Percentiles rank a stretch among this genome's conserved stretches.
Conservation (phyloP, 1,140 invertebrate species). For the Philotrypesis tridentata region DNA sequence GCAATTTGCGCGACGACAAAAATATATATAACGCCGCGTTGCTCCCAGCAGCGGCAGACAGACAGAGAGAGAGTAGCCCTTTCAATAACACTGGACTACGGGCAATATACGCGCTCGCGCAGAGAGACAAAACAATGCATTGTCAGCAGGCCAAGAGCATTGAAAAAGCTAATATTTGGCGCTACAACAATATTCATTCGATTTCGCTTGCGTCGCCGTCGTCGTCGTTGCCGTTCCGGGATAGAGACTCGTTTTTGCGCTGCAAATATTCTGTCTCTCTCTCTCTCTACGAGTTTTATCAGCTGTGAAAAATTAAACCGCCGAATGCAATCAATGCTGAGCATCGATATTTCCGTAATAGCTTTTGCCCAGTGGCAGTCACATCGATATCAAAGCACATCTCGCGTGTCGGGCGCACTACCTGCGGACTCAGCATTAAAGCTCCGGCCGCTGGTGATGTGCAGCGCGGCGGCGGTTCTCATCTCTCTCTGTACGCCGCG, state of each 20-base stretch:
- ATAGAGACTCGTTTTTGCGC: background rate
- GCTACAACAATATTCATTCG: slow-evolving; percentile 17
- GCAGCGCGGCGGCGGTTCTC: background rate
- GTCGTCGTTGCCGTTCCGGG: background rate
- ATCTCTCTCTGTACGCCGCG: too few species aligned
- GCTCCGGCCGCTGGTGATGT: background rate
- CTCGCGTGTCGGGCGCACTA: background rate
- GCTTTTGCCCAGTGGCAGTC: slow-evolving; percentile 12
- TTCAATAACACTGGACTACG: background rate
- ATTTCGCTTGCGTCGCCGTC: too few species aligned
- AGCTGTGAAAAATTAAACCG: slow-evolving; percentile 34
- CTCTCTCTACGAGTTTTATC: too few species aligned
- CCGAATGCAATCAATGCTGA: slow-evolving; percentile 16
- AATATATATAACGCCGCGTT: background rate
- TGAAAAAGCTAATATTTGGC: slow-evolving; percentile 22
- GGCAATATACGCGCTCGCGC: background rate
- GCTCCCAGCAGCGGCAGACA: too few species aligned
- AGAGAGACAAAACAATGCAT: slow-evolving; percentile 4
- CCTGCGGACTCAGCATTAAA: background rate
- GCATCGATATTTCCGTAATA: slow-evolving; percentile 25
- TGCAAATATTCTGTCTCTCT: background rate
- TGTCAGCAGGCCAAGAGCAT: background rate
- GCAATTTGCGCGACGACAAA: background rate
- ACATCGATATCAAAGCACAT: slow-evolving; percentile 17
- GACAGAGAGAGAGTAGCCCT: background rate